Evolutionary conservation across 2,888 invertebrate genomes (phyloP).

Genomic region (Thymelicus sylvestris): DNA sequence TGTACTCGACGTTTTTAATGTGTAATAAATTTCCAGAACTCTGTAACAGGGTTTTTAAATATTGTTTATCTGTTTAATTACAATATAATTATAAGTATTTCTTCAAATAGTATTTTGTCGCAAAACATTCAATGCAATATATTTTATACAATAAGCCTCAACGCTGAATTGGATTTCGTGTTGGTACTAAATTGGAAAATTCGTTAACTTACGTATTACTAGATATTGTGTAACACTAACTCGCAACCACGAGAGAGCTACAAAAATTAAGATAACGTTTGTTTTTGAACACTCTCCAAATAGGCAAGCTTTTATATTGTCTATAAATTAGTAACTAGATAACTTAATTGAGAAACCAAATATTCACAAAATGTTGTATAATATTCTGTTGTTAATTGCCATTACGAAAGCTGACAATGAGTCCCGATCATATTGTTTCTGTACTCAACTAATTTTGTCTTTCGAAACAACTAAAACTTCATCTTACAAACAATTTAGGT

Average conservation of each 20-base stretch:
- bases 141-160: too few species aligned
- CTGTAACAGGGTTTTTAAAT: too few species aligned
- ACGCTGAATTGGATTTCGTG: background rate
- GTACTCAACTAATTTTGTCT: background rate
- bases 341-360: background rate
- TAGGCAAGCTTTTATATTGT: background rate
- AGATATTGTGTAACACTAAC: background rate
- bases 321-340: background rate
- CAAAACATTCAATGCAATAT: too few species aligned
- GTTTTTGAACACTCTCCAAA: constrained; percentile 1
- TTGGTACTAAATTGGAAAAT: background rate
- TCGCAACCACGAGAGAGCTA: background rate
- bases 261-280: background rate
- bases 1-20: too few species aligned
- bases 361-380: background rate
- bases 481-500: background rate
- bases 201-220: background rate
- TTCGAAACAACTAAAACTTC: background rate
- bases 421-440: background rate
- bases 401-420: background rate
- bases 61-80: too few species aligned
- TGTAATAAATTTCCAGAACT: too few species aligned
- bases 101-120: too few species aligned
- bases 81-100: too few species aligned
- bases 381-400: background rate